Base-by-base conservation (phyloP, 1,140 invertebrate genomes). In the Cydia strobilella region DNA sequence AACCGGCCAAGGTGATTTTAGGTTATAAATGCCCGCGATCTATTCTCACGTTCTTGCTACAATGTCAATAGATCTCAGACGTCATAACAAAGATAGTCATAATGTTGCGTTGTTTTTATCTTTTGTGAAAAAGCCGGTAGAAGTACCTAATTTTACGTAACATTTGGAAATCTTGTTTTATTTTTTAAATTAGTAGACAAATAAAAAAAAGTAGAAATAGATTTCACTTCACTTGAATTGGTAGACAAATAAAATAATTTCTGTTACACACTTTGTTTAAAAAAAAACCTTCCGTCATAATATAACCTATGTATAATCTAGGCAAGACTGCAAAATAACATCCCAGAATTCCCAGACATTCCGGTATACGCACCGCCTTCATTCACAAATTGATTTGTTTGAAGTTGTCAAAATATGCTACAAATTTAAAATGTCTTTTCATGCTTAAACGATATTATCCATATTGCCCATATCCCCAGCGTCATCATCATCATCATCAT, bases 1-100 rank as follows among this genome's bases (percentile, higher is more conserved):
- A 90, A 86, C 83, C 82, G 85, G 87, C 86, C 90, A 92, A 92
- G 90, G 90, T 85, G 77, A 84, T 75, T 77, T 80, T 77, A 78
- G 75, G 79, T 81, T 81, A 76, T 80, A 77, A 80, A 71, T 85
- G 42, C 35, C 65, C 65, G 65, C 65, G 65, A 51, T 51, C 72
- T 73, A 51, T 73, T 73, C 25, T 73, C 27, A 69, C 18, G 65
- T 69, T 42, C 65, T 69, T 39, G 31, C 63, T 66, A 66, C 65
- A 69, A 69, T 69, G 65, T 69, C 65, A 69, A 69, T 69, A 69
- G 31, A 20, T 35, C 65, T 35, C 1, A 77, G 74, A 74, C 76
- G 74, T 73, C 39, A 73, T 31, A 18, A 35, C 27, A 12, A 35
- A 66, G 65, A 10, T 54, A 54, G 20, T 54, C 9, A 59, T 59